Evolutionary conservation across 2,113 vertebrate species (phyloP), one percentile per base, ranked within the genome.

Genomic region (Bucco capensis): DNA sequence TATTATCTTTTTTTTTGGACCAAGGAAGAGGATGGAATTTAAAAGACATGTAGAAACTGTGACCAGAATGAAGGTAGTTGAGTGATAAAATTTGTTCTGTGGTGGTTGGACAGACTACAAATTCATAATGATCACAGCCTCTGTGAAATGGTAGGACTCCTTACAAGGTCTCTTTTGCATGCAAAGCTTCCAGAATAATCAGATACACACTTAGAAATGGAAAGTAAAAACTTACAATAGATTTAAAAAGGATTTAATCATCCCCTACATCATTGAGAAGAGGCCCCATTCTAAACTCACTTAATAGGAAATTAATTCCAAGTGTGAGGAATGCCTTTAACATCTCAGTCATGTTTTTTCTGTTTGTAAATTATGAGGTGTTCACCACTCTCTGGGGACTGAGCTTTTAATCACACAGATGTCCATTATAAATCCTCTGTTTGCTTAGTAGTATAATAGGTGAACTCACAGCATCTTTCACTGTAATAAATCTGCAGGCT

Each of bases 391-490:
- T 89, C 67, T 88, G 38, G 76, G 49, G 54, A 58, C 5, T 51
- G 62, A 91, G 65, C 46, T 91, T 70, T 88, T 57, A 92, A 81
- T 88, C 73, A 91, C 56, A 51, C n/a, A 86, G 87, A 94, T 95
- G 93, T 80, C 74, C 58, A 85, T 91, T 89, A 90, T 94, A 82
- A 94, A 91, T 94, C 90, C 67, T 93, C 86, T 93, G 88, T 96
- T 95, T 96, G 66, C 82, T 95, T 96, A 94, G 85, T 54, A 88
- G 27, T 70, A 90, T 80, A 91, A 95, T 86, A 95, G 86, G 86
- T 93, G 83, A 96, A 92, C 61, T 94, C 77, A 70, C 31, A 74
- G 72, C 57, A 95, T 88, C 92, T 95, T 80, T 89, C 35, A 28
- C 94, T 28, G 3, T 46, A 82, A 94, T 95, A 94, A 90, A 96